Conservation (phyloP, 2,113 vertebrate genomes). For the Megaleporinus macrocephalus region DNA sequence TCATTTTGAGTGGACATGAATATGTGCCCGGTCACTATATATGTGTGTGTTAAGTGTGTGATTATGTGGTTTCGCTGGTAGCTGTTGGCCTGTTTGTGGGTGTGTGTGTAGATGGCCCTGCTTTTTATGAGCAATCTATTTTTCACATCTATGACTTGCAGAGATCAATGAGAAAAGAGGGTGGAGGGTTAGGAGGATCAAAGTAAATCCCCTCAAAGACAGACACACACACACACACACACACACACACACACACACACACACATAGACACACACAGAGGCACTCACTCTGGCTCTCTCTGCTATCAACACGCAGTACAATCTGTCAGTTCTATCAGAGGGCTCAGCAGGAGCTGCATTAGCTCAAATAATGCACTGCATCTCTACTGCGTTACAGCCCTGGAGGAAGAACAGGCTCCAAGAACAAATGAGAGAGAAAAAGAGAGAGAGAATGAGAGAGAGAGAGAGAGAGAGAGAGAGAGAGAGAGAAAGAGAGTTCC, state of each 20-base stretch:
- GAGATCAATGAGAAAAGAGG: slow-evolving; percentile 61
- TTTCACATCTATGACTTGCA: slow-evolving; percentile 46
- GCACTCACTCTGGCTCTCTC: slow-evolving; percentile 34
- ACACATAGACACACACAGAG: slow-evolving; percentile 51
- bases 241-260: slow-evolving; percentile 47
- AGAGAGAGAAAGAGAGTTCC: slow-evolving; percentile 63
- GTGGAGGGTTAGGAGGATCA: slow-evolving; percentile 59
- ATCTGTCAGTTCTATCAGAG: slow-evolving; percentile 68
- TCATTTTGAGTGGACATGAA: too few relatives aligned
- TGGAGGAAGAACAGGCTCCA: slow-evolving; percentile 57
- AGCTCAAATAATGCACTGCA: slow-evolving; percentile 63
- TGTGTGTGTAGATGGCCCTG: neutral
- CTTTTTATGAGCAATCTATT: slow-evolving; percentile 42
- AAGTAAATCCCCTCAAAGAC: slow-evolving; percentile 57
- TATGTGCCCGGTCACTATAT: neutral
- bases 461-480: slow-evolving; percentile 2
- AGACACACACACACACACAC: slow-evolving; percentile 29
- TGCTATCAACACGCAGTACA: slow-evolving; percentile 48
- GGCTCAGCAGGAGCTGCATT: slow-evolving; percentile 64
- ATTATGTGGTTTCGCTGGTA: neutral
- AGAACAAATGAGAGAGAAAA: slow-evolving; percentile 60
- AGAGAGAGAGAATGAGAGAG: neutral
- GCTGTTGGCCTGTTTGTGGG: neutral
- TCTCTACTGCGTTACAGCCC: slow-evolving; percentile 60
- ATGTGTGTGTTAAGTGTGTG: slow-evolving; percentile 16